Evolutionary conservation across 1,140 invertebrate genomes (phyloP), one percentile per base, ranked within the genome.

Genomic region (Panulirus ornatus): DNA sequence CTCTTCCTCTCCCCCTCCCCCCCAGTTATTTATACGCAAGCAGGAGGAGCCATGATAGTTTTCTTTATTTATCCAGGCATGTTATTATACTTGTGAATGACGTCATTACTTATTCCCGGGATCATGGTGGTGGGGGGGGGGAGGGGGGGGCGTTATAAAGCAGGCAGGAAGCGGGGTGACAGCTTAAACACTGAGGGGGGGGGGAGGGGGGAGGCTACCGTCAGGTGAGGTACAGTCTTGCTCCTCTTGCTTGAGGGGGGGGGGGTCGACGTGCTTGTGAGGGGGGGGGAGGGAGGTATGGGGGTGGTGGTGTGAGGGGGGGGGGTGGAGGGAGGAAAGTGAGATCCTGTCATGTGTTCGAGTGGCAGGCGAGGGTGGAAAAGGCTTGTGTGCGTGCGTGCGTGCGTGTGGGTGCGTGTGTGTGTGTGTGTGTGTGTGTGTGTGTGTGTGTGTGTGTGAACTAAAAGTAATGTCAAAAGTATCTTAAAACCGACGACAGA

Each of bases 1-100:
- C 19, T 40, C 63, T 22, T 22, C 34, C 63, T 22, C 16, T 76
- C 36, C 22, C 11, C 40, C 36, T 40, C 38, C 44, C 44, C 44
- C 14, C 44, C 5, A 47, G 44, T 47, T 66, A 66, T 30, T 66
- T 30, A 27, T 27, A 30, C n/a, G 5, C n/a, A 30, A 66, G 58
- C 58, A 66, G n/a, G n/a, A 66, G n/a, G 19, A 1, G 14, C 58
- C n/a, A 27, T 8, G 16, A 66, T 66, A 27, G 58, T 66, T 66
- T 30, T 66, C 58, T 66, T 66, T 66, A 66, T 30, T 66, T 66
- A 66, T 66, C 5, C n/a, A 66, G 11, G 58, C n/a, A n/a, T 66
- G 58, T 66, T 66, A 66, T 66, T 66, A 66, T 66, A 66, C 58
- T 66, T 66, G 58, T 66, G 30, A 66, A 66, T 66, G 58, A 66